These are phyloP conservation scores for Eclectus roratus DNA, from an alignment of 2,113 vertebrate species.

Conservation along the genomic window DNA sequence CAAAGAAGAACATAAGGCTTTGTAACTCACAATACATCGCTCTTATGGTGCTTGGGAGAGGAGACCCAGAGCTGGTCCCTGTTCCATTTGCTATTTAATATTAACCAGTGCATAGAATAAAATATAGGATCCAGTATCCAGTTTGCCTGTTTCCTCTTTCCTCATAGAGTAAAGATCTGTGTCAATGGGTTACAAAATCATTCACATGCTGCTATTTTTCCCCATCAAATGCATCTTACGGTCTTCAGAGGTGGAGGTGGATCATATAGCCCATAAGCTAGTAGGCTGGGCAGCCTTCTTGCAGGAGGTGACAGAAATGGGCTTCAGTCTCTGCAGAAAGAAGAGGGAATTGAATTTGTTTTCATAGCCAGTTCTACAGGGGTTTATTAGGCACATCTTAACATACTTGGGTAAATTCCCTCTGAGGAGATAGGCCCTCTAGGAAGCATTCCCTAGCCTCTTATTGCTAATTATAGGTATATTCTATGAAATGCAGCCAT, in stretches of 20 bases:
- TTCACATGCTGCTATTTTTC: neutral
- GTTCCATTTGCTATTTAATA: accelerated
- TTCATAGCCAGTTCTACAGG: neutral
- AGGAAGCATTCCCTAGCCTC: neutral
- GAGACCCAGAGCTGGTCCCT: neutral
- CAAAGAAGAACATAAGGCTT: neutral
- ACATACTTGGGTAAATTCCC: neutral
- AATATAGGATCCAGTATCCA: neutral
- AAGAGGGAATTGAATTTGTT: neutral
- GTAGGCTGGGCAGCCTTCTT: neutral
- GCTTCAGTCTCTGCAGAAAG: neutral
- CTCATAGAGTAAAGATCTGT: neutral
- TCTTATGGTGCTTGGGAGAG: neutral
- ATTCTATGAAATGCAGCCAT: constrained; percentile 15
- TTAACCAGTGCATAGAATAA: neutral
- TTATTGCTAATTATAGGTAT: constrained; percentile 3
- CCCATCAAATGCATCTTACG: neutral
- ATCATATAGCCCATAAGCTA: neutral
- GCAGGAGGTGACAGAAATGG: neutral
- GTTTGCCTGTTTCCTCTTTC: neutral
- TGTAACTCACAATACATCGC: neutral
- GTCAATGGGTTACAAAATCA: neutral
- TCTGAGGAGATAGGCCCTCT: neutral
- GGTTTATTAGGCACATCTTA: neutral
- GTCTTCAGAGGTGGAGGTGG: neutral